These are phyloP conservation scores for Ostrea denselamellosa DNA, from an alignment of 1,140 invertebrate genomes.

Conservation along the genomic window DNA sequence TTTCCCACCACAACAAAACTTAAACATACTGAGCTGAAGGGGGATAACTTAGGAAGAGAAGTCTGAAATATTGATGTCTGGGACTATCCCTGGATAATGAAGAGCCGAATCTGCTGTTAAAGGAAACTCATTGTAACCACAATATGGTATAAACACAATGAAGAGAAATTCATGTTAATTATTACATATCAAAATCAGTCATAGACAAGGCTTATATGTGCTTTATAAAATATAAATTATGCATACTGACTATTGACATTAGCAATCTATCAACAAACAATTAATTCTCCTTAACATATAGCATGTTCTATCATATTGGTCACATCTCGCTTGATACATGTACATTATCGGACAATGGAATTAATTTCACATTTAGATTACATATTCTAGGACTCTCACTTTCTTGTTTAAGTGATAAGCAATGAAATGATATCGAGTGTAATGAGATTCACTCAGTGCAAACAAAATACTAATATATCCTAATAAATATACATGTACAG, in stretches of 20 bases:
- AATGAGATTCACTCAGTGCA: neutral
- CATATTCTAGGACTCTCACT: no score
- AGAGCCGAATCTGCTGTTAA: neutral
- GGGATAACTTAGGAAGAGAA: constrained; percentile 26
- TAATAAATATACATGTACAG: no score
- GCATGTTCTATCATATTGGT: no score
- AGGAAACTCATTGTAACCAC: neutral
- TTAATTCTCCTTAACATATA: neutral
- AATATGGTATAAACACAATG: neutral
- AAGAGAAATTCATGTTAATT: neutral
- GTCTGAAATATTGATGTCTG: constrained; percentile 35
- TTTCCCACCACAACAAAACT: neutral
- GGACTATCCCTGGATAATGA: constrained; percentile 14
- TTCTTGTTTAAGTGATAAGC: no score
- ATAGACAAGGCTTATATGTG: neutral
- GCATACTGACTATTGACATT: neutral
- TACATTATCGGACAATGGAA: no score
- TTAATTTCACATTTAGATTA: no score
- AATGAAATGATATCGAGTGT: neutral
- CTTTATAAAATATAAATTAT: neutral
- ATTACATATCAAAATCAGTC: neutral
- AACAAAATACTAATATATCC: no score
- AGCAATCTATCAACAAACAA: neutral
- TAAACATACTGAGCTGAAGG: neutral
- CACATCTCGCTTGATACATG: no score